Conservation (phyloP, 2,888 invertebrate species). For the Galeruca laticollis region DNA sequence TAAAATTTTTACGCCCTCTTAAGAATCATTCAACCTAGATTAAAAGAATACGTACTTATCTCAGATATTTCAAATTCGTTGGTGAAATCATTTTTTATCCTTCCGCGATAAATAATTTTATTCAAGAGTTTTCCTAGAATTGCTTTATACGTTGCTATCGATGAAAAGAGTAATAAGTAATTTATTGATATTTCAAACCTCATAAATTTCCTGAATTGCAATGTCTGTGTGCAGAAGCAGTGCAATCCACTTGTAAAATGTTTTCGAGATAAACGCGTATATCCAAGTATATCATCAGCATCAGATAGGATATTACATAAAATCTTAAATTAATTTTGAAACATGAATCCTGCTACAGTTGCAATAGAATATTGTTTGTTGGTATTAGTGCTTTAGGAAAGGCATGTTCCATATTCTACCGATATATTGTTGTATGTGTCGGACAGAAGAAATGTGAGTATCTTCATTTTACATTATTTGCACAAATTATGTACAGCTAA, state of each 20-base stretch:
- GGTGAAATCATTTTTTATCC: too few relatives aligned
- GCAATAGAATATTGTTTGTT: slow-evolving; percentile 40
- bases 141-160: too few relatives aligned
- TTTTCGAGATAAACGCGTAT: slow-evolving; percentile 35
- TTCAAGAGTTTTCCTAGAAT: too few relatives aligned
- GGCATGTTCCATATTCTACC: slow-evolving; percentile 22
- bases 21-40: too few relatives aligned
- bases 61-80: too few relatives aligned
- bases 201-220: slow-evolving; percentile 7
- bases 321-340: slow-evolving; percentile 45
- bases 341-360: slow-evolving; percentile 41
- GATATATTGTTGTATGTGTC: slow-evolving; percentile 21
- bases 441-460: background rate
- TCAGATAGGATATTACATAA: slow-evolving; percentile 42
- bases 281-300: slow-evolving; percentile 38
- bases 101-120: too few relatives aligned
- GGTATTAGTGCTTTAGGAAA: slow-evolving; percentile 30
- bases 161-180: background rate
- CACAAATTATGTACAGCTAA: too few relatives aligned
- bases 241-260: slow-evolving; percentile 29
- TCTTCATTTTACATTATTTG: too few relatives aligned
- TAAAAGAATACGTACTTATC: too few relatives aligned
- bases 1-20: too few relatives aligned
- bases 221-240: slow-evolving; percentile 4
- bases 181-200: background rate